Base-by-base conservation (phyloP, 2,797 vertebrate genomes). In the Hypotaenidia okinawae region DNA sequence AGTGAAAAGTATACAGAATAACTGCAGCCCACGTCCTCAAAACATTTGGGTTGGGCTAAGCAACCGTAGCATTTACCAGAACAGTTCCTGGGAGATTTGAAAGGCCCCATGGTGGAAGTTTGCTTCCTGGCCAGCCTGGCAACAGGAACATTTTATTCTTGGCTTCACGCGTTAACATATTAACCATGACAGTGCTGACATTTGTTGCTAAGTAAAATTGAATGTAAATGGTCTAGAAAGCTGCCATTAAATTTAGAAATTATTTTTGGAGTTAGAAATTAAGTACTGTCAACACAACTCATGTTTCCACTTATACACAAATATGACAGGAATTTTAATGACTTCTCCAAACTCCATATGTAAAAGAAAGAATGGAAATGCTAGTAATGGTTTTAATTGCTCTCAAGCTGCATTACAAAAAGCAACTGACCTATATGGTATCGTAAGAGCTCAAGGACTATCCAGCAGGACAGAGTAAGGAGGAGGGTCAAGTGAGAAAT, bases 221-320 rank as follows among this genome's bases (percentile, higher is more conserved):
- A 94, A 59, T 6, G 17, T 61, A 95, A 96, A 79, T 66, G 64
- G 54, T 82, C 83, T 64, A 94, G 91, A 95, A 95, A 94, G 88
- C 78, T 80, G 77, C 67, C 83, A 87, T 94, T 94, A 94, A 55
- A 93, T 86, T 87, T 54, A 74, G 83, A 94, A 94, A 95, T 94
- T 95, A 94, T 75, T 96, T 94, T 68, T n/a, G 57, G 77, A 87
- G 74, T 90, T 92, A 61, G 88, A 92, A 96, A 95, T 95, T 82
- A 94, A 89, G 28, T 77, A 88, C 70, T 92, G 93, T 90, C 85
- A 94, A 88, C 90, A 84, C 63, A 90, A 82, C 54, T 95, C 85
- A 84, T 70, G 63, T 82, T 94, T 93, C 69, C n/a, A 54, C 73
- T 94, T 83, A 77, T 6, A 82, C 0, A 10, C 37, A 94, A 81